Conservation (phyloP, 2,888 invertebrate species). For the Eulithis prunata region DNA sequence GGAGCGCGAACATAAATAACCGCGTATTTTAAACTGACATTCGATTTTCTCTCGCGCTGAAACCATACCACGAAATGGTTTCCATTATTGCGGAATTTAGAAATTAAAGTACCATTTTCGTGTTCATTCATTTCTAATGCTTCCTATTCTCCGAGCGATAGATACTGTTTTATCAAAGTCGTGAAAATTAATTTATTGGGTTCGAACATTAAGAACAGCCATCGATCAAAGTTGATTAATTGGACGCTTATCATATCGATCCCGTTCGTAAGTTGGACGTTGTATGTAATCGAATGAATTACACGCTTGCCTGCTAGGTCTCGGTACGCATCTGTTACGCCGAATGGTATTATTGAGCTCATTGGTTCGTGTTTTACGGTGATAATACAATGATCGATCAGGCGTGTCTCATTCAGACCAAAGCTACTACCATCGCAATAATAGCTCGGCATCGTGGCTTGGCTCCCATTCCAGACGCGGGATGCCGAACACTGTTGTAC, state of each 20-base stretch:
- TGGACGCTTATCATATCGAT: slow-evolving; percentile 50
- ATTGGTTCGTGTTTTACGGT: slow-evolving; percentile 45
- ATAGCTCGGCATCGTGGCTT: slow-evolving; percentile 17
- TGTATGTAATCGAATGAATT: slow-evolving; percentile 41
- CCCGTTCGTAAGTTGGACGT: slow-evolving; percentile 33
- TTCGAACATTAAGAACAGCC: slow-evolving; percentile 41
- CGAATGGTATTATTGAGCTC: slow-evolving; percentile 44
- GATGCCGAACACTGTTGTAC: slow-evolving; percentile 42
- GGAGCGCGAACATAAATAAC: slow-evolving; percentile 36
- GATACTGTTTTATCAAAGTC: slow-evolving; percentile 32
- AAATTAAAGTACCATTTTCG: slow-evolving; percentile 17
- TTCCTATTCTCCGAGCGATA: slow-evolving; percentile 28
- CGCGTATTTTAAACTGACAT: slow-evolving; percentile 16
- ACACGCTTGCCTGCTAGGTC: slow-evolving; percentile 35
- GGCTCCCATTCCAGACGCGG: slow-evolving; percentile 17
- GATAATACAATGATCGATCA: slow-evolving; percentile 61
- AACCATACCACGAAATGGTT: slow-evolving; percentile 15
- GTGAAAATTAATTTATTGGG: slow-evolving; percentile 42
- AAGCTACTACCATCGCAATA: slow-evolving; percentile 17
- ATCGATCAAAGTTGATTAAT: slow-evolving; percentile 61
- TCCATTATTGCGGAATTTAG: slow-evolving; percentile 8
- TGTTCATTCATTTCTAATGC: slow-evolving; percentile 20
- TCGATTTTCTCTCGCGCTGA: slow-evolving; percentile 13
- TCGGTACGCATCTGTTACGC: slow-evolving; percentile 39
- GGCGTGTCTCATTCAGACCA: slow-evolving; percentile 45